Conservation (phyloP, 2,797 vertebrate genomes). For the Alfaro cultratus region DNA sequence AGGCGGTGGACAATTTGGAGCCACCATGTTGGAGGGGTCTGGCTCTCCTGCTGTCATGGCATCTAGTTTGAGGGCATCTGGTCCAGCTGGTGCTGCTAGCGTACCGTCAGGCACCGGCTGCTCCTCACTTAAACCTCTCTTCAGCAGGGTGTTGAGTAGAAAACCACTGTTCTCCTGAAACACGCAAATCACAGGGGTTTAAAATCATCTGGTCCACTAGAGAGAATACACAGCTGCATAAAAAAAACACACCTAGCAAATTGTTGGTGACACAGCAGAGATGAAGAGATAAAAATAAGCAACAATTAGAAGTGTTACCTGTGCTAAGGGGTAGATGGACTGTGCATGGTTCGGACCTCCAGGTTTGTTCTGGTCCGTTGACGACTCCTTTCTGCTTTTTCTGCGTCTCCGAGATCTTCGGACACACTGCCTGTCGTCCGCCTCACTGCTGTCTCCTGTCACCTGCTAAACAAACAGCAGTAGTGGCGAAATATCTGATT, state of each 20-base stretch:
- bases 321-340: slow-evolving; percentile 59
- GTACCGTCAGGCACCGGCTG: slow-evolving; percentile 42
- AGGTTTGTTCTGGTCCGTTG: slow-evolving; percentile 66
- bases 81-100: slow-evolving; percentile 40
- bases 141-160: slow-evolving; percentile 72
- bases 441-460: slow-evolving; percentile 89
- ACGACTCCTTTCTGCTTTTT: slow-evolving; percentile 82
- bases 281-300: background rate
- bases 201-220: background rate
- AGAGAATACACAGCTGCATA: background rate
- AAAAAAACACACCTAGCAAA: background rate
- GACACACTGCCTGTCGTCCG: slow-evolving; percentile 83
- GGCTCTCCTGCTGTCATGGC: slow-evolving; percentile 62
- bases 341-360: slow-evolving; percentile 56
- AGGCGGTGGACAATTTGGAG: slow-evolving; percentile 50
- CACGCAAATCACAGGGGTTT: background rate
- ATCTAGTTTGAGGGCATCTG: slow-evolving; percentile 59
- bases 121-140: slow-evolving; percentile 74
- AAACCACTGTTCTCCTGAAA: slow-evolving; percentile 79
- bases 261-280: background rate
- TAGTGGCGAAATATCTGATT: too few species aligned
- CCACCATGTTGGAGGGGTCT: slow-evolving; percentile 60
- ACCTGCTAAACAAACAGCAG: slow-evolving; percentile 68
- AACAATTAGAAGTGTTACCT: slow-evolving; percentile 41
- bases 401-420: slow-evolving; percentile 85